Evolutionary conservation across 35 echinoderm and acorn worm species (phyloP).

Genomic region (Ptychodera flava): DNA sequence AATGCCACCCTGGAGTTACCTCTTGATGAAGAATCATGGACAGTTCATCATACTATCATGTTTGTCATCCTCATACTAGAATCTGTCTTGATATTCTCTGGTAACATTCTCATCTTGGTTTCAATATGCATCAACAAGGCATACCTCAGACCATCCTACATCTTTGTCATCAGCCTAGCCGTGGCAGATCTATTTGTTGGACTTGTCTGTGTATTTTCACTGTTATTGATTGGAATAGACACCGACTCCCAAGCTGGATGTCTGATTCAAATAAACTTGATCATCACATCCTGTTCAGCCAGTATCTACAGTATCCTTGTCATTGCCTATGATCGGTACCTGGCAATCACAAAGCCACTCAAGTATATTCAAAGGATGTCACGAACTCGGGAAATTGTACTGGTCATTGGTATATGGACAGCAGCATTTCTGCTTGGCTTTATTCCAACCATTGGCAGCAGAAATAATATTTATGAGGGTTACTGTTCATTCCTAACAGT

Average conservation of each 20-base stretch:
- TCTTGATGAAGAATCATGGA: neutral
- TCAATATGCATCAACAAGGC: constrained; percentile 23
- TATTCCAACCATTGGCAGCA: constrained; percentile 26
- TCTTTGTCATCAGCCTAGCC: constrained; percentile 33
- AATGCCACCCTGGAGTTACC: neutral
- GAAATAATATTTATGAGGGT: neutral
- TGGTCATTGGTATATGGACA: constrained; percentile 24
- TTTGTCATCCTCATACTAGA: neutral
- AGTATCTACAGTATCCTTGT: constrained; percentile 55
- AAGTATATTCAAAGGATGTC: constrained; percentile 19
- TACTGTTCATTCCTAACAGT: constrained; percentile 30
- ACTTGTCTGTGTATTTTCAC: constrained; percentile 25
- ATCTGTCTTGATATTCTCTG: constrained; percentile 18
- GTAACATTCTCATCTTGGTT: constrained; percentile 29
- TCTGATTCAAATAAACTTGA: constrained; percentile 14
- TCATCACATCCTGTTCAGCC: constrained; percentile 19
- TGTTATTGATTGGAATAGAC: neutral
- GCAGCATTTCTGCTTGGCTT: constrained; percentile 14
- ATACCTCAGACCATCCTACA: constrained; percentile 25
- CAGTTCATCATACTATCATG: neutral
- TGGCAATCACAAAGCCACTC: constrained; percentile 51
- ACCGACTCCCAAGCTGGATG: constrained; percentile 8
- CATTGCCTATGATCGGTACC: constrained; percentile 55
- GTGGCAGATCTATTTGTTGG: constrained; percentile 52
- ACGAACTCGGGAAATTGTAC: constrained; percentile 2